Percentiles rank a stretch among this genome's conserved stretches.
phyloP scores from a whole-genome alignment of 2,888 invertebrate genomes.

The Acrobeloides nanus region DNA sequence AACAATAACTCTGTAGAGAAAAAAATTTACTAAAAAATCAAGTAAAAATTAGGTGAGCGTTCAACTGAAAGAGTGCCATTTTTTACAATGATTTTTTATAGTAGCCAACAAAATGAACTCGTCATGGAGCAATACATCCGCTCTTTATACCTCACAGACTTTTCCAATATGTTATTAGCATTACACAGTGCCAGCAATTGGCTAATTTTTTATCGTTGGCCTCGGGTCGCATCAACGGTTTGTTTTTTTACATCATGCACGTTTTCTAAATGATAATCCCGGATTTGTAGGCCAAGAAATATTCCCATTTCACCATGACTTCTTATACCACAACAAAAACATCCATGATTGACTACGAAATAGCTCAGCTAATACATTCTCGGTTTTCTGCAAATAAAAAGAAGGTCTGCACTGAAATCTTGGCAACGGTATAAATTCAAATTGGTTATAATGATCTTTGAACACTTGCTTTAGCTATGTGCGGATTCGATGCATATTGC shows the following conservation, averaged over 20 bases:
- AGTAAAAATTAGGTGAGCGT: neutral
- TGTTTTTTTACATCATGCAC: neutral
- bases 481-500: conserved; percentile 23
- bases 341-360: conserved; percentile 16
- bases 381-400: conserved; percentile 20
- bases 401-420: conserved; percentile 20
- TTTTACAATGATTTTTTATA: conserved; percentile 8
- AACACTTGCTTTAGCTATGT: conserved; percentile 27
- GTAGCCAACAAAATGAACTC: conserved; percentile 30
- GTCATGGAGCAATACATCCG: conserved; percentile 31
- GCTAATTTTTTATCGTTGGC: conserved; percentile 50
- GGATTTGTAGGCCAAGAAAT: conserved; percentile 17
- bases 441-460: neutral
- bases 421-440: conserved; percentile 15
- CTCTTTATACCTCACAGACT: conserved; percentile 42
- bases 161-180: conserved; percentile 46
- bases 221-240: conserved; percentile 14
- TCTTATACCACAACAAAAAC: conserved; percentile 25
- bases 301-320: conserved; percentile 25
- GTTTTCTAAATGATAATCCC: neutral
- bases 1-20: no score
- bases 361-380: conserved; percentile 20
- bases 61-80: neutral
- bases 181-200: conserved; percentile 51
- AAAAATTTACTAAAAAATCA: no score